Evolutionary conservation across 2,113 vertebrate species (phyloP).

Genomic region (Lates calcarifer): DNA sequence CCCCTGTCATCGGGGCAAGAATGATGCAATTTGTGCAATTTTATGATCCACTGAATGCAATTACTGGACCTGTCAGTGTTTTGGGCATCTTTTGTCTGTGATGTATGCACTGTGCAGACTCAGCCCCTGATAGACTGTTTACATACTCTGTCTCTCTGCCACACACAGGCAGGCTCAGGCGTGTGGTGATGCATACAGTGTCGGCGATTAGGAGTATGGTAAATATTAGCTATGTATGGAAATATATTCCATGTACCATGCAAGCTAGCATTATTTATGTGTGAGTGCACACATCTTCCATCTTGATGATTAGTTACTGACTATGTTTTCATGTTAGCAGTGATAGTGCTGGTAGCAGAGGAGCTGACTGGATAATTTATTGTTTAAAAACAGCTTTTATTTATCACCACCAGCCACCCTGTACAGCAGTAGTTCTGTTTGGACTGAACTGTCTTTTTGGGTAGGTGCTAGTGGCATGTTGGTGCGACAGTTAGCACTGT

Average conservation of each 20-base stretch:
- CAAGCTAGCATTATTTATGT: slow-evolving; percentile 8
- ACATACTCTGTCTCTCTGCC: slow-evolving; percentile 32
- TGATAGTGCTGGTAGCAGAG: slow-evolving; percentile 2
- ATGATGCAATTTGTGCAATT: slow-evolving; percentile 77
- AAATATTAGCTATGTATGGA: slow-evolving; percentile 34
- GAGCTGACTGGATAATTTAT: background rate
- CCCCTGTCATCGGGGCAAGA: slow-evolving; percentile 56
- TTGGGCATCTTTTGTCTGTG: slow-evolving; percentile 44
- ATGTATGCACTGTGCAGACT: slow-evolving; percentile 58
- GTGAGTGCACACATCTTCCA: background rate
- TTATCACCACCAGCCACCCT: background rate
- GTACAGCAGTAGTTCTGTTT: background rate
- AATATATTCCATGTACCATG: slow-evolving; percentile 7
- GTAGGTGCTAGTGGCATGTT: too few species aligned
- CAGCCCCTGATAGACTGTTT: slow-evolving; percentile 39
- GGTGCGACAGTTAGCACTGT: background rate
- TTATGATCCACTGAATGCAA: slow-evolving; percentile 78
- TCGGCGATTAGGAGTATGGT: slow-evolving; percentile 21
- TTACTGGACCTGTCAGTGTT: slow-evolving; percentile 75
- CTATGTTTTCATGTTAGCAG: background rate
- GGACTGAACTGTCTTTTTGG: background rate
- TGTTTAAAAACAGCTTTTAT: background rate
- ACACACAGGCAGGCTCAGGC: slow-evolving; percentile 11
- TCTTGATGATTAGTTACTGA: background rate
- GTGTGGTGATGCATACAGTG: slow-evolving; percentile 28